Conservation (phyloP, 2,888 invertebrate genomes). For the Epinotia brunnichana region DNA sequence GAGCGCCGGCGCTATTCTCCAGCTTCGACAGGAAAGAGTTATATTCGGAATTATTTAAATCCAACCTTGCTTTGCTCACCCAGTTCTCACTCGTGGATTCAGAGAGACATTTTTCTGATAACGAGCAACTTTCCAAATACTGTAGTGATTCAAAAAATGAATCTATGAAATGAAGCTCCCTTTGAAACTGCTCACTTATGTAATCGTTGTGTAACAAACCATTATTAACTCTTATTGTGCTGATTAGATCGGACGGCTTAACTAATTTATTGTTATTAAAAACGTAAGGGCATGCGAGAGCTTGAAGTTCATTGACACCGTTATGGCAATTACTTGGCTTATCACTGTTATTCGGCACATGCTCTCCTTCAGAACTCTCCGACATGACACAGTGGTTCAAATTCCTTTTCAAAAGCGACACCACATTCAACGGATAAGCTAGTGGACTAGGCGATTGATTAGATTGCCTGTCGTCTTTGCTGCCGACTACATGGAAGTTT, state of each 20-base stretch:
- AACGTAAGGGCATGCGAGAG: slow-evolving; percentile 63
- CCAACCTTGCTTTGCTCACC: slow-evolving; percentile 60
- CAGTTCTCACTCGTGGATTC: slow-evolving; percentile 63
- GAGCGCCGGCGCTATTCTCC: slow-evolving; percentile 62
- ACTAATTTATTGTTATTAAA: slow-evolving; percentile 68
- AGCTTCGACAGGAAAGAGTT: slow-evolving; percentile 68
- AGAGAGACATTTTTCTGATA: slow-evolving; percentile 63
- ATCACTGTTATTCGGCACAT: slow-evolving; percentile 51
- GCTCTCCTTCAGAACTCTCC: slow-evolving; percentile 44
- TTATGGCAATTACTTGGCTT: slow-evolving; percentile 49
- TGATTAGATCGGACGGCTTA: slow-evolving; percentile 79
- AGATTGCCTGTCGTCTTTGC: slow-evolving; percentile 56
- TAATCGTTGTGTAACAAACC: slow-evolving; percentile 67
- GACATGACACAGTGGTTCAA: slow-evolving; percentile 52
- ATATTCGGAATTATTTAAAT: slow-evolving; percentile 64
- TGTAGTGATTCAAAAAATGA: slow-evolving; percentile 79
- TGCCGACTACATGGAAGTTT: slow-evolving; percentile 70
- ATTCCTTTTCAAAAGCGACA: slow-evolving; percentile 72
- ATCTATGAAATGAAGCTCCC: slow-evolving; percentile 78
- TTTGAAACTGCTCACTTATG: slow-evolving; percentile 75
- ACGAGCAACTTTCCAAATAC: slow-evolving; percentile 72
- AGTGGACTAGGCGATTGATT: slow-evolving; percentile 62
- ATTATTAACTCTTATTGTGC: slow-evolving; percentile 70
- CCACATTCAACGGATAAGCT: slow-evolving; percentile 71
- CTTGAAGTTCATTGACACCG: slow-evolving; percentile 60